Base-by-base conservation (phyloP, 2,113 vertebrate species). In the Pungitius pungitius region DNA sequence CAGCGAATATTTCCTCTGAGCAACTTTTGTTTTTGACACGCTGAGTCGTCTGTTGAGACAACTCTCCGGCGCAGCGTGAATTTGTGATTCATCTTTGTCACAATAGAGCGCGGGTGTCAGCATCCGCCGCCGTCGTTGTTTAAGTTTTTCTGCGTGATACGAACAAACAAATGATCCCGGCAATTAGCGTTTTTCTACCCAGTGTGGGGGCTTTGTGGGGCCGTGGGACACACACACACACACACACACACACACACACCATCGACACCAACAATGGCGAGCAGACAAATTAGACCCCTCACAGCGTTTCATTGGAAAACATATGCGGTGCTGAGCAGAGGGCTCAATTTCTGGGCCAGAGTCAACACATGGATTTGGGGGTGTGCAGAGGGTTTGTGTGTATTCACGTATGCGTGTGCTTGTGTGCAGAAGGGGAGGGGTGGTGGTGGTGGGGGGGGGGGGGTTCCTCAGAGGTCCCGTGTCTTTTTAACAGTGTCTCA, bases 11-110 rank as follows among this genome's bases (percentile, higher is more conserved):
- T 88, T 90, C 80, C 87, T 87, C 57, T 30, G 71, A 89, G 86
- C 73, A 73, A 83, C 72, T 80, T 89, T 83, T 77, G 78, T 67
- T 83, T 82, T 81, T 86, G 83, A 79, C 92, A 90, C 42, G 88
- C 90, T 80, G 89, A 71, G 90, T 65, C 30, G 89, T 85, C 85
- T 57, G 74, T 78, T 20, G 85, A 85, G 87, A 75, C 82, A 78
- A 91, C 88, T 87, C 84, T 75, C 81, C 49, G 62, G 76, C 91
- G 52, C 90, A 89, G 89, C 82, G 22, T 80, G 91, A 85, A 84
- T 81, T 68, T 60, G 85, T 86, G 83, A 91, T 91, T 91, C 85
- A 89, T 88, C 85, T 89, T 63, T 70, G 85, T 84, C 76, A 81
- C 79, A 59, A 75, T 80, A 30, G 65, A 78, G 81, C 62, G 45